Conservation (phyloP, 2,888 invertebrate species). For the Loripinus fragilis region DNA sequence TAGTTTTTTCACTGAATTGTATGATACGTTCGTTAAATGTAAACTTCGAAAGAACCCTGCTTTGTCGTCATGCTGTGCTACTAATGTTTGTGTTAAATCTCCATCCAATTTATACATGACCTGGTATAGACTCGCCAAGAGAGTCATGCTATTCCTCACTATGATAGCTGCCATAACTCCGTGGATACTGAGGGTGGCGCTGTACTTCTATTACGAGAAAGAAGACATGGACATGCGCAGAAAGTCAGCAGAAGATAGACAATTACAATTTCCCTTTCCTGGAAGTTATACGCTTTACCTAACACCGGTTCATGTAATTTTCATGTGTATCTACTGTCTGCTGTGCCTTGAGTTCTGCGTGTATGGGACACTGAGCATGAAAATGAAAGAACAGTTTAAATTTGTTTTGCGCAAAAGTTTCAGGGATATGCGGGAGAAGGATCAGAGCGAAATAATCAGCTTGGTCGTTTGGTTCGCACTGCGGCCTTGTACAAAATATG, state of each 20-base stretch:
- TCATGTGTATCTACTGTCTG: conserved; percentile 74
- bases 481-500: conserved; percentile 75
- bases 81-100: conserved; percentile 52
- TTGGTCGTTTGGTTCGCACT: conserved; percentile 70
- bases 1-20: conserved; percentile 64
- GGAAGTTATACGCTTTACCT: conserved; percentile 74
- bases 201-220: conserved; percentile 73
- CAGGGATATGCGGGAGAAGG: conserved; percentile 68
- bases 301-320: conserved; percentile 76
- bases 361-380: conserved; percentile 63
- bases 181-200: conserved; percentile 68
- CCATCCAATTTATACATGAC: conserved; percentile 36
- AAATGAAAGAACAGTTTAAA: conserved; percentile 63
- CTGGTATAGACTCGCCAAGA: conserved; percentile 65
- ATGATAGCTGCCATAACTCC: conserved; percentile 67
- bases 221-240: conserved; percentile 64
- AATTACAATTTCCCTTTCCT: conserved; percentile 61
- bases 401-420: conserved; percentile 66
- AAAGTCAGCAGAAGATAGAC: conserved; percentile 44
- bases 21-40: conserved; percentile 72
- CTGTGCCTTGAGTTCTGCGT: conserved; percentile 68
- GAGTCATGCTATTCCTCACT: conserved; percentile 61
- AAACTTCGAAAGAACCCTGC: conserved; percentile 70
- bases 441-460: conserved; percentile 47
- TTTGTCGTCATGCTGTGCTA: conserved; percentile 67